Percentiles rank a stretch among this genome's conserved stretches.
These are phyloP conservation scores for Philopotamus ludificatus DNA, from an alignment of 1,140 invertebrate genomes.

Conservation along the genomic window DNA sequence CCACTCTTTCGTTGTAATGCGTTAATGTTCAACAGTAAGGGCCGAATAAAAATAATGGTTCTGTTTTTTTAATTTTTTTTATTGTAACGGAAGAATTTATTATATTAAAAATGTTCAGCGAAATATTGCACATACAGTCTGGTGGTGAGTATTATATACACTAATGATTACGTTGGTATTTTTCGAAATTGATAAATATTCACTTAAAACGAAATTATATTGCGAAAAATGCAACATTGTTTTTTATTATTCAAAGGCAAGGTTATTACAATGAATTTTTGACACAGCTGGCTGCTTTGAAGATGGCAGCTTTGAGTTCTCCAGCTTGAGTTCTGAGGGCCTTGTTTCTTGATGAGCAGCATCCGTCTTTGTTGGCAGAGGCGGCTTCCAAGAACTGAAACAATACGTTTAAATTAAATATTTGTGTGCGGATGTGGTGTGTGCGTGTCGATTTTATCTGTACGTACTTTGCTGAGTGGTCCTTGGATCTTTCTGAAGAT, in stretches of 20 bases:
- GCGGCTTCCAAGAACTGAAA: constrained; percentile 28
- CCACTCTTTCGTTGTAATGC: no score
- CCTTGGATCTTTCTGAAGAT: constrained; percentile 24
- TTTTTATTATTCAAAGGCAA: background rate
- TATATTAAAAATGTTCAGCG: no score
- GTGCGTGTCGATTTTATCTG: no score
- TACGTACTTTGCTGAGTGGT: constrained; percentile 28
- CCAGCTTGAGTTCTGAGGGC: constrained; percentile 29
- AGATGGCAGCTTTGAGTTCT: constrained; percentile 32
- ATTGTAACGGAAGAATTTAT: no score
- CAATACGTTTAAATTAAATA: no score
- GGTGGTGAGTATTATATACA: background rate
- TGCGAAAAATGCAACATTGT: background rate
- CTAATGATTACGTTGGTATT: background rate
- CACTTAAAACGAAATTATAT: no score
- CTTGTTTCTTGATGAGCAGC: constrained; percentile 25
- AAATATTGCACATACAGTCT: background rate
- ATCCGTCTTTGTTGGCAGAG: background rate
- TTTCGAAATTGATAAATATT: background rate
- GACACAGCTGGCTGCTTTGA: constrained; percentile 17
- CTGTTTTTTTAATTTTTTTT: background rate
- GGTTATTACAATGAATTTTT: constrained; percentile 3
- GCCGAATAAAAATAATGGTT: constrained; percentile 1
- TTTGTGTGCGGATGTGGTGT: no score
- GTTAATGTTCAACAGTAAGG: no score